Conservation (phyloP, 1,140 invertebrate genomes). For the Drosophila guanche region DNA sequence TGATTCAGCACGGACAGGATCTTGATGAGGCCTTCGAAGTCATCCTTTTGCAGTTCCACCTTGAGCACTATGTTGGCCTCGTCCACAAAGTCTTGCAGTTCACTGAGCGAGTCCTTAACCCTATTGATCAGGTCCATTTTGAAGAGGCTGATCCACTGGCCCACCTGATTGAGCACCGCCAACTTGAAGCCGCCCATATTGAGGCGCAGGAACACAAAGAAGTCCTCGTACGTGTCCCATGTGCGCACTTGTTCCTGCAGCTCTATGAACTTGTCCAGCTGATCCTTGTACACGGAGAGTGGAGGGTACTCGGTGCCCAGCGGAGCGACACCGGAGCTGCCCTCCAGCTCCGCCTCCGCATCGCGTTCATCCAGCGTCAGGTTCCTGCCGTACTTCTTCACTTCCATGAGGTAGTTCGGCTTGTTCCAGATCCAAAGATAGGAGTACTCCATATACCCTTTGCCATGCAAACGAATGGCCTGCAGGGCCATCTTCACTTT, state of each 20-base stretch:
- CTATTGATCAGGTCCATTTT: slow-evolving; percentile 88
- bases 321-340: slow-evolving; percentile 54
- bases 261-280: slow-evolving; percentile 70
- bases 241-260: slow-evolving; percentile 53
- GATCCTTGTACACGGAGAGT: slow-evolving; percentile 64
- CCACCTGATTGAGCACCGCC: slow-evolving; percentile 87
- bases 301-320: slow-evolving; percentile 55
- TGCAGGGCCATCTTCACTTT: slow-evolving; percentile 59
- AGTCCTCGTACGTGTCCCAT: slow-evolving; percentile 68
- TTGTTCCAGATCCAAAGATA: slow-evolving; percentile 89
- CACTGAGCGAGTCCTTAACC: slow-evolving; percentile 85
- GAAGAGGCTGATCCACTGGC: slow-evolving; percentile 89
- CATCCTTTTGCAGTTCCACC: slow-evolving; percentile 86
- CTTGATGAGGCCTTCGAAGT: slow-evolving; percentile 87
- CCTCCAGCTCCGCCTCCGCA: slow-evolving; percentile 46
- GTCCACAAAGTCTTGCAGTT: slow-evolving; percentile 86
- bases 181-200: slow-evolving; percentile 88
- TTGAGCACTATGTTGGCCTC: slow-evolving; percentile 85
- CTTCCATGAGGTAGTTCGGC: slow-evolving; percentile 86
- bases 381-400: slow-evolving; percentile 87
- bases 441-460: slow-evolving; percentile 79
- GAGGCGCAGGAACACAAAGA: slow-evolving; percentile 88
- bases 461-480: slow-evolving; percentile 51
- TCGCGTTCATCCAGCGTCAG: slow-evolving; percentile 86
- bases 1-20: slow-evolving; percentile 85